A percentile compares a stretch with the other conserved stretches of the same genome.
phyloP scores from a whole-genome alignment of 1,140 invertebrate genomes.

The Acromyrmex heyeri region DNA sequence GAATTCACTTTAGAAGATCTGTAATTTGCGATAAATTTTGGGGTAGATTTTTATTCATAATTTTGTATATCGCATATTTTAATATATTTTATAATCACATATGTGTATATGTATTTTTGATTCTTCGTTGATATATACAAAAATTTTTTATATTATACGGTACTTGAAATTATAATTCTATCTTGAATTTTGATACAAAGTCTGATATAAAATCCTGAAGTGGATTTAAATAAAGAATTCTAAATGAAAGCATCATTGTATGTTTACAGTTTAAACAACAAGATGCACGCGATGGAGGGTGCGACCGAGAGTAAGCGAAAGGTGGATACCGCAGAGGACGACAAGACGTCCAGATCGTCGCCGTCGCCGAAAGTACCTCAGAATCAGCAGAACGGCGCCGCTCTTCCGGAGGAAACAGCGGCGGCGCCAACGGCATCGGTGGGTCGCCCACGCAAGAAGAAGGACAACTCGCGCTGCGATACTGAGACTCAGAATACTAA shows the following conservation, averaged over 20 bases:
- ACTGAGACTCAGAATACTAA: constrained; percentile 54
- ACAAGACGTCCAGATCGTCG: constrained; percentile 78
- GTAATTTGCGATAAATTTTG: not conserved
- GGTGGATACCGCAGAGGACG: constrained; percentile 76
- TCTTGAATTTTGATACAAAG: not conserved
- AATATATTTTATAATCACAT: not conserved
- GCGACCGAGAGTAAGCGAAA: constrained; percentile 78
- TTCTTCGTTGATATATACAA: too few relatives aligned
- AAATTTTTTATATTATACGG: not conserved
- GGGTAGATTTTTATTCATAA: not conserved
- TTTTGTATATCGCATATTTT: not conserved
- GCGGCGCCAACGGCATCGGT: constrained; percentile 70
- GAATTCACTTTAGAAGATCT: not conserved
- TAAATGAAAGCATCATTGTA: constrained; percentile 26
- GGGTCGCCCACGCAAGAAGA: constrained; percentile 63
- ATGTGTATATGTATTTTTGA: not conserved
- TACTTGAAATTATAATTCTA: not conserved
- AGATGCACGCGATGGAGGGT: constrained; percentile 85
- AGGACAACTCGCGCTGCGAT: constrained; percentile 76
- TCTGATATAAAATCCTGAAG: not conserved
- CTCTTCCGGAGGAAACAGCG: constrained; percentile 83
- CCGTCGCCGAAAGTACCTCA: constrained; percentile 82
- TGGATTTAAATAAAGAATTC: not conserved
- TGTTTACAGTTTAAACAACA: constrained; percentile 84
- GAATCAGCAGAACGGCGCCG: constrained; percentile 84